These are phyloP conservation scores for Musca vetustissima DNA, from an alignment of 1,140 invertebrate species.

Conservation along the genomic window DNA sequence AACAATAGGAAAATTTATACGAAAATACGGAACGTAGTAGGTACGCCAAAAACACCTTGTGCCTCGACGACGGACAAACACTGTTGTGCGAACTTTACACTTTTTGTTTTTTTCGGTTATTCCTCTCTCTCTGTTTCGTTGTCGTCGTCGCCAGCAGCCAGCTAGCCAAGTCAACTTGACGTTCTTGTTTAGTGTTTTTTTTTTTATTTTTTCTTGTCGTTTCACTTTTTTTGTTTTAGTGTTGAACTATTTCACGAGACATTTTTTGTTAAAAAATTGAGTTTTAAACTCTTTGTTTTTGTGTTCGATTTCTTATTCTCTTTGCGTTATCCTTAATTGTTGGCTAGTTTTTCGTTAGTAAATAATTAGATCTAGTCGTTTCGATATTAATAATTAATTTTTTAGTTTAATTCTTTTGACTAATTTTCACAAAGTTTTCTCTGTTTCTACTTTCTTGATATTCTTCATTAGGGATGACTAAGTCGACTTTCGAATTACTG, in stretches of 20 bases:
- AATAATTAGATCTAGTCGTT: too few relatives aligned
- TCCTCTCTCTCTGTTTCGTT: neutral
- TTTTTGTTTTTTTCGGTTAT: conserved; percentile 30
- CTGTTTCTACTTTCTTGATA: neutral
- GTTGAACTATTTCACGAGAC: too few relatives aligned
- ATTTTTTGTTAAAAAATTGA: too few relatives aligned
- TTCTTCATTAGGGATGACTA: too few relatives aligned
- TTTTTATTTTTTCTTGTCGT: neutral
- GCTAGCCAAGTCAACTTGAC: neutral
- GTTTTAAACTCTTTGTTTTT: too few relatives aligned
- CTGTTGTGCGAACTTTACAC: conserved; percentile 37
- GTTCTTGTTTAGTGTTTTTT: neutral
- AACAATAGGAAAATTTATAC: too few relatives aligned
- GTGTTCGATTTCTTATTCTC: neutral
- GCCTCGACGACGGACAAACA: too few relatives aligned
- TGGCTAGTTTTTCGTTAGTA: too few relatives aligned
- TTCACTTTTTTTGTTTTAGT: neutral
- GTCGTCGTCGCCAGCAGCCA: neutral
- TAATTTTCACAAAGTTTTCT: neutral
- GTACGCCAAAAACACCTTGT: conserved; percentile 6
- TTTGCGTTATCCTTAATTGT: too few relatives aligned
- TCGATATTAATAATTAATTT: too few relatives aligned
- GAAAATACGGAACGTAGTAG: neutral
- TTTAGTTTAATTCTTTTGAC: neutral
- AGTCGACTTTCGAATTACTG: too few relatives aligned